Evolutionary conservation across 1,140 invertebrate genomes (phyloP), one percentile per base, ranked within the genome.

Genomic region (Melitaea cinxia): DNA sequence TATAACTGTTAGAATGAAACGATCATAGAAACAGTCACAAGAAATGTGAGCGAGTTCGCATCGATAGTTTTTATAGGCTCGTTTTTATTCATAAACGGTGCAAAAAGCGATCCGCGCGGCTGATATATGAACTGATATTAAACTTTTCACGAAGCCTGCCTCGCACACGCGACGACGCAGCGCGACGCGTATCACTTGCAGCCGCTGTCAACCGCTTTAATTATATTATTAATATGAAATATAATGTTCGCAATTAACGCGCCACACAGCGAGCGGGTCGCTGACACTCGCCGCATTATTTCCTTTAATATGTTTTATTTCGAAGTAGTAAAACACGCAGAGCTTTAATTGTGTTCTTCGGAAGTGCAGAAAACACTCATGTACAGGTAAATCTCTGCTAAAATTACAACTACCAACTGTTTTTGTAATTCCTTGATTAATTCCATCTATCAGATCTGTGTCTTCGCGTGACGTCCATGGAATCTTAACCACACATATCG

Each of bases 121-220:
- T 47, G 42, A 47, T 47, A 47, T 47, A 47, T 47, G 2, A 23
- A 21, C 12, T 5, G 42, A 47, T 47, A n/a, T 47, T 21, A 47
- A 47, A 47, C 17, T 47, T 47, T 23, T 19, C 17, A 23, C 21
- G 42, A 47, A 47, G 42, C 19, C 42, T 47, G 42, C 21, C 35
- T 15, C 15, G 39, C 17, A 10, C 42, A 47, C 42, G 42, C 42
- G 19, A 47, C 23, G 42, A 12, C n/a, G 23, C 42, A 7, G 42
- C 5, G n/a, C 19, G 15, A 19, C 39, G 12, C 10, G 42, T 47
- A 23, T 47, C 42, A 47, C 42, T 47, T 21, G 21, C 42, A 47
- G 14, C 42, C 19, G 19, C 39, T 45, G 17, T 45, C 17, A 17
- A 15, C 37, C 15, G 15, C 10, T 42, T 42, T 42, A 42, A 42